A percentile compares a stretch with the other conserved stretches of the same genome.
phyloP scores from a whole-genome alignment of 1,140 invertebrate genomes.

The Cyphomyrmex costatus region DNA sequence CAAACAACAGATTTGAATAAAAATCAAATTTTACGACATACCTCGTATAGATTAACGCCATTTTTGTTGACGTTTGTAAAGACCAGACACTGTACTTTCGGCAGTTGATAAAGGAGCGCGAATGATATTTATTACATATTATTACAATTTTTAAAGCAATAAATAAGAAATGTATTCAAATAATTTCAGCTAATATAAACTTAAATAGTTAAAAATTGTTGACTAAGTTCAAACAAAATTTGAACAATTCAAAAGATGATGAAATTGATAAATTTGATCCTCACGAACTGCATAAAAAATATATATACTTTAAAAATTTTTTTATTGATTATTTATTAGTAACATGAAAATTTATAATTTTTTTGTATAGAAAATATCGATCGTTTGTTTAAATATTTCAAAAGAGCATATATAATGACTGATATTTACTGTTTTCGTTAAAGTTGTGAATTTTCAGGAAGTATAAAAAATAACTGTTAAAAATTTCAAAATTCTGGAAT shows the following conservation, averaged over 20 bases:
- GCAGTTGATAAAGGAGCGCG: neutral
- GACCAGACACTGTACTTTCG: neutral
- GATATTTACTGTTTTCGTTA: too few relatives aligned
- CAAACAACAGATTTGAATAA: constrained; percentile 70
- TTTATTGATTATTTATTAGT: too few relatives aligned
- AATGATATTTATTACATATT: neutral
- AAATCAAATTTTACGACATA: constrained; percentile 56
- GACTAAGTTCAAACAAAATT: constrained; percentile 7
- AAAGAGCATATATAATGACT: too few relatives aligned
- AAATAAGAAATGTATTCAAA: neutral
- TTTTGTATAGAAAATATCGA: too few relatives aligned
- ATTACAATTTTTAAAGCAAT: neutral
- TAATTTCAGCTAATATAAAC: neutral
- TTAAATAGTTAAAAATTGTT: neutral
- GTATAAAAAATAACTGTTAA: too few relatives aligned
- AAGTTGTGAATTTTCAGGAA: too few relatives aligned
- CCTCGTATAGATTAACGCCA: constrained; percentile 78
- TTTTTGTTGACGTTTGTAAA: constrained; percentile 61
- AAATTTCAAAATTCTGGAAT: too few relatives aligned
- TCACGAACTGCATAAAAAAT: too few relatives aligned
- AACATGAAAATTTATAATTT: too few relatives aligned
- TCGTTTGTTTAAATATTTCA: too few relatives aligned
- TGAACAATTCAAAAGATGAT: neutral
- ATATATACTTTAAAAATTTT: too few relatives aligned
- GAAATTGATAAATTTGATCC: neutral